A percentile compares a stretch with the other conserved stretches of the same genome.
Conservation (phyloP, 92 coral and sea anemone genomes). For the Ricordea florida region DNA sequence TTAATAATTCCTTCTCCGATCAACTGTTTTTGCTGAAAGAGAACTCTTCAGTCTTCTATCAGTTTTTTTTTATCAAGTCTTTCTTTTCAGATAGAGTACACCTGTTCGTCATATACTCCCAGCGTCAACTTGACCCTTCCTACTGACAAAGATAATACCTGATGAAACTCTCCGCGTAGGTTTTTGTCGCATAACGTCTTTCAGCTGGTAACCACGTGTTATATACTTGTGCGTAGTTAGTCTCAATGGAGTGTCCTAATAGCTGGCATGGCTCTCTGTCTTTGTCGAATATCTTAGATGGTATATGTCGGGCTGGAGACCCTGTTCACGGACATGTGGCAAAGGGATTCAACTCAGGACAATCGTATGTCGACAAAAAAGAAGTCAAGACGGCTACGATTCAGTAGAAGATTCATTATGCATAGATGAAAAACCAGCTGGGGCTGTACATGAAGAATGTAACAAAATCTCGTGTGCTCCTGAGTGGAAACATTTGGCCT, state of each 20-base stretch:
- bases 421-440: slow-evolving; percentile 38
- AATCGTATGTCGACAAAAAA: slow-evolving; percentile 75
- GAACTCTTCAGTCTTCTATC: no score
- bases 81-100: no score
- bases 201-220: no score
- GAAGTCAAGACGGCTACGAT: slow-evolving; percentile 47
- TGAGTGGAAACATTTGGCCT: slow-evolving; percentile 73
- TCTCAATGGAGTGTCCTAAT: neutral
- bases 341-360: slow-evolving; percentile 77
- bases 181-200: no score
- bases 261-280: neutral
- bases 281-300: slow-evolving; percentile 38
- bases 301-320: slow-evolving; percentile 85
- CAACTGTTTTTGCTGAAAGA: no score
- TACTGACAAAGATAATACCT: no score
- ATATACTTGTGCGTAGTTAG: no score
- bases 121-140: no score
- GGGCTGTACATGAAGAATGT: slow-evolving; percentile 60
- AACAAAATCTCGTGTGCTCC: slow-evolving; percentile 81
- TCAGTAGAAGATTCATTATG: slow-evolving; percentile 57
- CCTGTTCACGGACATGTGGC: slow-evolving; percentile 93
- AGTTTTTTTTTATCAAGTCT: no score
- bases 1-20: no score
- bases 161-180: no score
- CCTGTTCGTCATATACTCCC: no score